These are phyloP conservation scores for Neoascia interrupta DNA, from an alignment of 2,888 invertebrate species.

Conservation along the genomic window DNA sequence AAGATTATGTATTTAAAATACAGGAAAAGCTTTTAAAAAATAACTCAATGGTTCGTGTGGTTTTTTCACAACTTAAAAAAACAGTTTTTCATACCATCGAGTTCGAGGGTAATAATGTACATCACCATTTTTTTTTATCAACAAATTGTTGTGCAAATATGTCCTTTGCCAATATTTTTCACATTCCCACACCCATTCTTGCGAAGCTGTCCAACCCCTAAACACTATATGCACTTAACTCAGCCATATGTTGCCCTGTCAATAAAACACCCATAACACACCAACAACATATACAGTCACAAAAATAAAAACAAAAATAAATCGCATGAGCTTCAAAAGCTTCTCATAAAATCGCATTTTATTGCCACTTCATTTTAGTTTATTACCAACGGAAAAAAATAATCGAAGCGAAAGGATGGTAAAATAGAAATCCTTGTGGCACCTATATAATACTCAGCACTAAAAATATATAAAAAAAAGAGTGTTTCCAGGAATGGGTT, in stretches of 20 bases:
- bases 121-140: no score
- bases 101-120: no score
- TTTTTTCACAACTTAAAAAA: no score
- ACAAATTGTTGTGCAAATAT: constrained; percentile 37
- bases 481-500: not conserved
- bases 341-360: constrained; percentile 65
- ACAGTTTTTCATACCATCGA: no score
- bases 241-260: constrained; percentile 61
- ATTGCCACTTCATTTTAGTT: constrained; percentile 67
- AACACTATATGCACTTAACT: constrained; percentile 60
- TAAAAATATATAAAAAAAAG: constrained; percentile 1
- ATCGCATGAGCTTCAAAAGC: constrained; percentile 48
- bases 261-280: constrained; percentile 48
- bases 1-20: no score
- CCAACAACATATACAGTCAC: constrained; percentile 13
- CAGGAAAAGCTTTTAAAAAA: no score
- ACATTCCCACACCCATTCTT: not conserved
- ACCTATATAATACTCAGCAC: constrained; percentile 21
- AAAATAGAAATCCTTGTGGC: constrained; percentile 41
- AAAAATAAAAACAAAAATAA: not conserved
- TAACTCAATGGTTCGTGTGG: no score
- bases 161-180: not conserved
- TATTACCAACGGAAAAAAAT: constrained; percentile 38
- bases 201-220: constrained; percentile 9
- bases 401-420: not conserved